Evolutionary conservation across 2,113 vertebrate genomes (phyloP).

Genomic region (Siphamia tubifer): DNA sequence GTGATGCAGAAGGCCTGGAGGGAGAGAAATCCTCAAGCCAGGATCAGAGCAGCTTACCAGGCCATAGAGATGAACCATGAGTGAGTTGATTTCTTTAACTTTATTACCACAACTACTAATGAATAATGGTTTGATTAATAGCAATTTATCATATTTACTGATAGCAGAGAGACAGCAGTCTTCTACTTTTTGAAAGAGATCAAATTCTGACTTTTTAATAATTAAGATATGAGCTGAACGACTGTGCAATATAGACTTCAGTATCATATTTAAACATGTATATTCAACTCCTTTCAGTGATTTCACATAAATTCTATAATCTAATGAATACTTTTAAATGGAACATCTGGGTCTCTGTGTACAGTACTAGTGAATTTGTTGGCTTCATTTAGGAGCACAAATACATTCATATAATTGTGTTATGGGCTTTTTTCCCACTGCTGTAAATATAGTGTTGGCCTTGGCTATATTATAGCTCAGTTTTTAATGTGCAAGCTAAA

Average conservation of each 20-base stretch:
- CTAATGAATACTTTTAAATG: too few relatives aligned
- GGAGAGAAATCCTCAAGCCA: constrained; percentile 94
- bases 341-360: too few relatives aligned
- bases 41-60: constrained; percentile 95
- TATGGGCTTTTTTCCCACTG: background rate
- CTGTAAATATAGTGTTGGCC: background rate
- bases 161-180: too few relatives aligned
- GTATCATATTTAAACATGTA: too few relatives aligned
- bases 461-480: background rate
- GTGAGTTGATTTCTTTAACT: constrained; percentile 79
- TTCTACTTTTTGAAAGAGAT: too few relatives aligned
- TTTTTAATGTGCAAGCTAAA: background rate
- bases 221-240: too few relatives aligned
- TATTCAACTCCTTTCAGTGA: too few relatives aligned
- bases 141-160: too few relatives aligned
- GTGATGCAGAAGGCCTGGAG: constrained; percentile 99
- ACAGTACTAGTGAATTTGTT: too few relatives aligned
- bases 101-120: background rate
- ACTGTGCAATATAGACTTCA: too few relatives aligned
- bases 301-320: too few relatives aligned
- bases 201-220: too few relatives aligned
- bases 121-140: background rate
- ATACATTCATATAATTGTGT: background rate
- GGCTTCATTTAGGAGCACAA: background rate
- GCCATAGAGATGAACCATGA: constrained; percentile 96